These are phyloP conservation scores for Argyrosomus japonicus DNA, from an alignment of 2,113 vertebrate genomes.

Conservation along the genomic window DNA sequence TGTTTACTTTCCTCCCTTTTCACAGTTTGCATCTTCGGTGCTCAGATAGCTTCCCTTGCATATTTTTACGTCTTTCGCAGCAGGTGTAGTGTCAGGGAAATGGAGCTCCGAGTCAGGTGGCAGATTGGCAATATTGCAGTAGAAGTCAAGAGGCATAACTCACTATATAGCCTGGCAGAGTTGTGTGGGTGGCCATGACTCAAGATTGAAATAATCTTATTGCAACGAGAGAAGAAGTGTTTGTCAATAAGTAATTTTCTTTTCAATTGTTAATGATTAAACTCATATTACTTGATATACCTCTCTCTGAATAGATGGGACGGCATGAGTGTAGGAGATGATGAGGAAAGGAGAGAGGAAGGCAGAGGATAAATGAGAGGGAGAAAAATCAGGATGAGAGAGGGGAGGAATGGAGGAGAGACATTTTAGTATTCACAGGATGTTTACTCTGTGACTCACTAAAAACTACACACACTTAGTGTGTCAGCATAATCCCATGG, in stretches of 20 bases:
- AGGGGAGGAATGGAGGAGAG: neutral
- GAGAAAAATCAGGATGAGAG: neutral
- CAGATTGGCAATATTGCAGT: conserved; percentile 25
- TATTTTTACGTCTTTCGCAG: conserved; percentile 40
- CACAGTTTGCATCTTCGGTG: conserved; percentile 8
- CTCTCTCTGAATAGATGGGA: conserved; percentile 15
- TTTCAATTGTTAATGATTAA: conserved; percentile 43
- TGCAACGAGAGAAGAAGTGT: conserved; percentile 34
- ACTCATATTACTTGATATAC: conserved; percentile 35
- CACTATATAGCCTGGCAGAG: conserved; percentile 12
- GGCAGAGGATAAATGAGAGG: neutral
- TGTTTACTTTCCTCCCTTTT: conserved; percentile 46
- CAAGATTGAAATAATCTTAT: conserved; percentile 32
- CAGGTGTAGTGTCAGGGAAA: conserved; percentile 30
- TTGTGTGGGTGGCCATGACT: conserved; percentile 10
- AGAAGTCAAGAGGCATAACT: conserved; percentile 40
- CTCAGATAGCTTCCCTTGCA: conserved; percentile 56
- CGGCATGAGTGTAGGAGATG: neutral
- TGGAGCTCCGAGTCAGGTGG: conserved; percentile 50
- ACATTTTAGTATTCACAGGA: neutral
- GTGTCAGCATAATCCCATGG: conserved; percentile 18
- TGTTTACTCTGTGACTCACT: neutral
- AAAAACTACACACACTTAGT: neutral
- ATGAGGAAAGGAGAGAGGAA: neutral
- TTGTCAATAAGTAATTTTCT: conserved; percentile 65